Conservation (phyloP, 64 coral and sea anemone genomes). For the Dendrophyllia cribrosa region DNA sequence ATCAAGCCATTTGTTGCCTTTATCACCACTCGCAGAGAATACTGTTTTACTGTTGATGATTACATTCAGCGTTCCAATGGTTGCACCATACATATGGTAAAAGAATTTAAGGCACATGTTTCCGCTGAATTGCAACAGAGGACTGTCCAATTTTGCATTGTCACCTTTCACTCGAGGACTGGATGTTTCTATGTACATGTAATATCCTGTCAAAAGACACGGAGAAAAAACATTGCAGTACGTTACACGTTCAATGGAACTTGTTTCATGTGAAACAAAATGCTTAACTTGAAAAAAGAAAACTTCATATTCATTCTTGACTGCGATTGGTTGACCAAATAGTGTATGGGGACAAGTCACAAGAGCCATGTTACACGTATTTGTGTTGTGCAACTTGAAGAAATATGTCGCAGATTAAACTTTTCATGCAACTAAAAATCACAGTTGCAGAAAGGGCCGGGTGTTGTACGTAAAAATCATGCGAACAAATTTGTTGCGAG, state of each 20-base stretch:
- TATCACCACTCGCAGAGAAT: neutral
- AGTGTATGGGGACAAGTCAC: neutral
- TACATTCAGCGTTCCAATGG: constrained; percentile 17
- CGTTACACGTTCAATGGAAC: neutral
- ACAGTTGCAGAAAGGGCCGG: no score
- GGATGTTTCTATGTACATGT: constrained; percentile 61
- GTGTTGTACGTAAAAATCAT: no score
- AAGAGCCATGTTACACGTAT: neutral
- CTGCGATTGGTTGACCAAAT: neutral
- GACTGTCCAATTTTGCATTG: constrained; percentile 14
- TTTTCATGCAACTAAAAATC: no score
- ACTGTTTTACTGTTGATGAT: neutral
- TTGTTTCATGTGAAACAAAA: neutral
- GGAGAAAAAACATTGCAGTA: no score
- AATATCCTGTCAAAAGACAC: neutral
- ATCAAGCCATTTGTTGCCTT: constrained; percentile 38
- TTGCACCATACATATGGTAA: constrained; percentile 61
- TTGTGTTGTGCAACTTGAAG: no score
- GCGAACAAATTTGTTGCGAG: no score
- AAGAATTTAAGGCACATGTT: constrained; percentile 45
- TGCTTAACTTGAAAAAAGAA: no score
- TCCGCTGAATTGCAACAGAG: neutral
- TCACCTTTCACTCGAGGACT: constrained; percentile 32
- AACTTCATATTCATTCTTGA: no score
- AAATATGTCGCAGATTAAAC: no score